Evolutionary conservation across 2,888 invertebrate species (phyloP).

Genomic region (Miltochrista miniata): DNA sequence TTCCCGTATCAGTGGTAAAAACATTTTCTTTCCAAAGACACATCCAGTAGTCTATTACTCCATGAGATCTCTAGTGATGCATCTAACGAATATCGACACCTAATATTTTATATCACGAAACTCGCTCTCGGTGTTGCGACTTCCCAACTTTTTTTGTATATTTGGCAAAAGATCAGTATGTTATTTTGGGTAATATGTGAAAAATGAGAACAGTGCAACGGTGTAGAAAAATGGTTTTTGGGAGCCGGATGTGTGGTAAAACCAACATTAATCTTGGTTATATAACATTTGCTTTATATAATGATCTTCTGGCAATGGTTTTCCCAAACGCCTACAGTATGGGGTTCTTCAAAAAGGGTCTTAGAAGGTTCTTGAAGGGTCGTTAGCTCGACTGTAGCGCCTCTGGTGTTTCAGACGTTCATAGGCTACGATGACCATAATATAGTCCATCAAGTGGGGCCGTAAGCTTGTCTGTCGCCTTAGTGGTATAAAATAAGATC

Average conservation of each 20-base stretch:
- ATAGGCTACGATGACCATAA: too few species aligned
- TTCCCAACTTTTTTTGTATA: slow-evolving; percentile 48
- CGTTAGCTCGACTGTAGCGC: too few species aligned
- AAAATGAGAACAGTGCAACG: slow-evolving; percentile 15
- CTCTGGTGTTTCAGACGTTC: too few species aligned
- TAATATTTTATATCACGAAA: slow-evolving; percentile 63
- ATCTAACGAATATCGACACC: slow-evolving; percentile 62
- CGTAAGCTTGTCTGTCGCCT: too few species aligned
- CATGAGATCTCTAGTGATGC: slow-evolving; percentile 53
- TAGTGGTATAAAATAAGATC: too few species aligned
- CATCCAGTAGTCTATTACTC: slow-evolving; percentile 31
- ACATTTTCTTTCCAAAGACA: slow-evolving; percentile 18
- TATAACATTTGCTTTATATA: background rate
- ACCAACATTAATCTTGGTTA: background rate
- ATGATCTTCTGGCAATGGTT: too few species aligned
- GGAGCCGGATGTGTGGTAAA: slow-evolving; percentile 8
- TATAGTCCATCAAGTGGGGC: too few species aligned
- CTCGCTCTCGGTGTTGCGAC: slow-evolving; percentile 36
- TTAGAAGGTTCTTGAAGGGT: too few species aligned
- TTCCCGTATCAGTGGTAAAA: too few species aligned
- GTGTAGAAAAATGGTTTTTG: background rate
- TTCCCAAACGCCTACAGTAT: too few species aligned
- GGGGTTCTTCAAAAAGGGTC: too few species aligned
- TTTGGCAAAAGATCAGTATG: slow-evolving; percentile 32
- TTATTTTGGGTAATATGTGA: slow-evolving; percentile 30